phyloP scores from a whole-genome alignment of 2,113 vertebrate genomes.

The Diphyllodes magnificus region DNA sequence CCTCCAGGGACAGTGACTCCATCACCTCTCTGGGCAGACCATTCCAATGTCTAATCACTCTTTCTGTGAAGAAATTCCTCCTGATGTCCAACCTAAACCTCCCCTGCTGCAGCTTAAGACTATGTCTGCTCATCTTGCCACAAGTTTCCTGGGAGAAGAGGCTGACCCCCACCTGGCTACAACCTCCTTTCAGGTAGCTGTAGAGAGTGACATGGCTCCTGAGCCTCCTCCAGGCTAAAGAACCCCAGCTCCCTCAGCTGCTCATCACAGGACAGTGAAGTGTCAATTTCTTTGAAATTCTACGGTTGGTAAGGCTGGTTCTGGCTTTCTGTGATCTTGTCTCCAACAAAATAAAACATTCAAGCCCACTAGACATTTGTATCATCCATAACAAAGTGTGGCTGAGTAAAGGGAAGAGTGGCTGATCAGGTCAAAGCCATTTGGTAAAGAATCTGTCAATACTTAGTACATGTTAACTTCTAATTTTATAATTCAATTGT shows the following conservation, averaged over 20 bases:
- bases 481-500: background rate
- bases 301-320: background rate
- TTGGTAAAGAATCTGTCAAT: background rate
- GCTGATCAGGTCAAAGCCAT: background rate
- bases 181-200: background rate
- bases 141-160: background rate
- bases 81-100: background rate
- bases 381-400: accelerated
- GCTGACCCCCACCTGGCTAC: background rate
- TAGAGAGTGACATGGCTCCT: background rate
- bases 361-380: background rate
- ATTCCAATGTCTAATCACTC: background rate
- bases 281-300: background rate
- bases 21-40: background rate
- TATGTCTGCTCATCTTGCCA: background rate
- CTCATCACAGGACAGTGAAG: background rate
- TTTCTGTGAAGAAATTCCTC: background rate
- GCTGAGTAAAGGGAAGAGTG: background rate
- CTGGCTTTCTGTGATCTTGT: background rate
- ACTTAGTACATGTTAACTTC: background rate
- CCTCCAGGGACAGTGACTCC: background rate
- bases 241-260: background rate
- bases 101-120: background rate
- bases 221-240: background rate
- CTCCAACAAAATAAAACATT: background rate